phyloP scores from a whole-genome alignment of 1,140 invertebrate genomes.

The Pentalonia nigronervosa region DNA sequence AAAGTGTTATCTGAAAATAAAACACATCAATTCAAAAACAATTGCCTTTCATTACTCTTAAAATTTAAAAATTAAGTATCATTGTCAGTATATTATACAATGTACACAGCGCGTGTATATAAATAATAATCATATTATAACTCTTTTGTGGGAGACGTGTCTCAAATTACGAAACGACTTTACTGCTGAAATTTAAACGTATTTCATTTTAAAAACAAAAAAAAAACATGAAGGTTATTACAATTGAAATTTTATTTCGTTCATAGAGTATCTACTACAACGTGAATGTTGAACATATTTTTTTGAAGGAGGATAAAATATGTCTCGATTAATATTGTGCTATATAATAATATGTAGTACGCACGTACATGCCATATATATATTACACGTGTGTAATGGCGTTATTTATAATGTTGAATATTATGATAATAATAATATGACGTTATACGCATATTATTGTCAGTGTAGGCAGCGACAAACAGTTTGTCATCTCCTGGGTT shows the following conservation, averaged over 20 bases:
- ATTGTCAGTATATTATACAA: neutral
- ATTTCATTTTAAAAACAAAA: slow-evolving; percentile 4
- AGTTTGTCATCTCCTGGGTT: neutral
- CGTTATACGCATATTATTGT: neutral
- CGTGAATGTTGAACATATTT: neutral
- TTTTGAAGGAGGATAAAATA: neutral
- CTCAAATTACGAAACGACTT: neutral
- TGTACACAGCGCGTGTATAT: neutral
- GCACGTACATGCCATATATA: neutral
- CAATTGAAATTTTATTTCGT: neutral
- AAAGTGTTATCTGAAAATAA: no score
- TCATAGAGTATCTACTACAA: neutral
- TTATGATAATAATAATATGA: neutral
- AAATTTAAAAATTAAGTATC: neutral
- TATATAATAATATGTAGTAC: neutral
- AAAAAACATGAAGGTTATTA: neutral
- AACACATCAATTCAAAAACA: no score
- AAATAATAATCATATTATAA: neutral
- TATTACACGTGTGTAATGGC: neutral
- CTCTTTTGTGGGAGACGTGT: neutral
- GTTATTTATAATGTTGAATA: slow-evolving; percentile 24
- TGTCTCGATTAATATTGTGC: slow-evolving; percentile 1
- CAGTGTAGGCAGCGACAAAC: neutral
- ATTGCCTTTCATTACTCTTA: no score
- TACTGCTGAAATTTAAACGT: slow-evolving; percentile 4